These are phyloP conservation scores for Condylostylus longicornis DNA, from an alignment of 1,140 invertebrate species.

Conservation along the genomic window DNA sequence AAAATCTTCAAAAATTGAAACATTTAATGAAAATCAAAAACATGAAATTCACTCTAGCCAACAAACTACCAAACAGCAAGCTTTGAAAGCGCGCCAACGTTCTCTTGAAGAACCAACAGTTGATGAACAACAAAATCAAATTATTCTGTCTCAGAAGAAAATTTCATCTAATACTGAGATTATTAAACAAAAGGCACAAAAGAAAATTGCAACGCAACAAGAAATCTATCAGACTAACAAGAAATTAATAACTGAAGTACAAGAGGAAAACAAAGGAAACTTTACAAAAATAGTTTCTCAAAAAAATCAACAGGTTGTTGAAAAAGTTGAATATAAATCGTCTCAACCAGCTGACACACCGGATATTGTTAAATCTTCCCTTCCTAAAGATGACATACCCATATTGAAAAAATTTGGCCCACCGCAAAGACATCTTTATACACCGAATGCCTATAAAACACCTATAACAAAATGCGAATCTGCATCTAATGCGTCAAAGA, in stretches of 20 bases:
- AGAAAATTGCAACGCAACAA: too few relatives aligned
- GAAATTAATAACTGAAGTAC: constrained; percentile 16
- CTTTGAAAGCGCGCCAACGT: too few relatives aligned
- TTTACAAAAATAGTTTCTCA: constrained; percentile 2
- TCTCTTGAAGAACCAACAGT: too few relatives aligned
- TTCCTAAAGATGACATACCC: constrained; percentile 24
- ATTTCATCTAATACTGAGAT: too few relatives aligned
- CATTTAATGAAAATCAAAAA: too few relatives aligned
- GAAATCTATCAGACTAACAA: too few relatives aligned
- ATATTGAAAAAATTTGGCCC: constrained; percentile 28
- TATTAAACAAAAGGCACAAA: too few relatives aligned
- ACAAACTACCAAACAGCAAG: too few relatives aligned
- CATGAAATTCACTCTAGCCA: too few relatives aligned
- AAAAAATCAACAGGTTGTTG: constrained; percentile 9
- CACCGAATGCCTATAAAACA: constrained; percentile 28
- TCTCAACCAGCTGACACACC: constrained; percentile 26
- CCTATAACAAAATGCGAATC: constrained; percentile 14
- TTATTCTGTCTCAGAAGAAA: too few relatives aligned
- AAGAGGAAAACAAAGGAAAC: constrained; percentile 12
- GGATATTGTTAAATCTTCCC: constrained; percentile 28
- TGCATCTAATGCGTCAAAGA: not conserved
- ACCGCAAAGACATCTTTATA: constrained; percentile 26
- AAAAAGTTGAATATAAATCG: constrained; percentile 18
- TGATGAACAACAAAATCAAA: too few relatives aligned
- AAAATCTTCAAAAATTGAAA: too few relatives aligned